Evolutionary conservation across 2,797 vertebrate species (phyloP).

Genomic region (Falco naumanni): DNA sequence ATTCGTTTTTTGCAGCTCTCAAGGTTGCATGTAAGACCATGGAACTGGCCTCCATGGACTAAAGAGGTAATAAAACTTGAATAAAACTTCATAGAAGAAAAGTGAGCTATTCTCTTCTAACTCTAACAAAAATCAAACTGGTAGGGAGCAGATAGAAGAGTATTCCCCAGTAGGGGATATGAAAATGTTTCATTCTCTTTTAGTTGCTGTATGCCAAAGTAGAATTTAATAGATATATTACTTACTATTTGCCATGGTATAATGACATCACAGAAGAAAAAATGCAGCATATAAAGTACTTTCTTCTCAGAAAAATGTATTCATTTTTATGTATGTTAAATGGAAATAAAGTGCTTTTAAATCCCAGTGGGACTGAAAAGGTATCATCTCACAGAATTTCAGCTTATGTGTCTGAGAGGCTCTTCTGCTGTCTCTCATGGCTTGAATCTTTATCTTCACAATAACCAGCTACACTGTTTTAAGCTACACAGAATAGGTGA

Average conservation of each 20-base stretch:
- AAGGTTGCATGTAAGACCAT: neutral
- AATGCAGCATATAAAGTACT: neutral
- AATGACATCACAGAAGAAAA: neutral
- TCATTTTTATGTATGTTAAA: neutral
- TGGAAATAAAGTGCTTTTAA: neutral
- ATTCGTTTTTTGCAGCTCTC: neutral
- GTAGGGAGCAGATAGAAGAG: neutral
- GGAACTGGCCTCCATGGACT: neutral
- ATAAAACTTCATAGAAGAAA: conserved; percentile 16
- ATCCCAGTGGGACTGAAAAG: neutral
- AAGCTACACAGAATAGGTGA: neutral
- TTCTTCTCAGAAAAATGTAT: neutral
- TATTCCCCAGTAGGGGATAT: neutral
- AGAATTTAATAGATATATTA: neutral
- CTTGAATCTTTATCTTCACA: neutral
- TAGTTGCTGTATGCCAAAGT: neutral
- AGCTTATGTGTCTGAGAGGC: neutral
- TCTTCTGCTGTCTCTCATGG: neutral
- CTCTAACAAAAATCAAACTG: neutral
- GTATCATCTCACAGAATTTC: neutral
- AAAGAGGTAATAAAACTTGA: conserved; percentile 5
- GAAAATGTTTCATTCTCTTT: neutral
- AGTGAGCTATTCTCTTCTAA: neutral
- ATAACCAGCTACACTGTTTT: neutral
- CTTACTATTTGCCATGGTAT: neutral